These are phyloP conservation scores for Pseudomyrmex gracilis DNA, from an alignment of 1,140 invertebrate genomes.

Conservation along the genomic window DNA sequence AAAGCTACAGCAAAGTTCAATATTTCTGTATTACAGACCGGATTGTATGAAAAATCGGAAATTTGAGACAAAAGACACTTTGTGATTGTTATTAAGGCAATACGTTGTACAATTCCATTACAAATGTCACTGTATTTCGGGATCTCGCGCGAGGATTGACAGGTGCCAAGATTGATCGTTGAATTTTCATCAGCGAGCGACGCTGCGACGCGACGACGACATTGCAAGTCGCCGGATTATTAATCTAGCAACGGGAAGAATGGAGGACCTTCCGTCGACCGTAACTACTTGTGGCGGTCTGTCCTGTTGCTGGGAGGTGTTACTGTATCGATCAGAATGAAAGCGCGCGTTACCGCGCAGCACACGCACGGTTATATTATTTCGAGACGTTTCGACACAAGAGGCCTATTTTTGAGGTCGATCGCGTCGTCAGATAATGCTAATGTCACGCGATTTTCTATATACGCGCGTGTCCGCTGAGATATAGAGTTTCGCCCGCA, in stretches of 20 bases:
- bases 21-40: no score
- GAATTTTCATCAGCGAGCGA: not conserved
- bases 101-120: no score
- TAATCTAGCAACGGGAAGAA: constrained; percentile 55
- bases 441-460: constrained; percentile 38
- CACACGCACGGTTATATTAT: constrained; percentile 56
- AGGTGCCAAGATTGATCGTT: not conserved
- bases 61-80: no score
- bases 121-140: no score
- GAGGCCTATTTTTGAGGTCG: constrained; percentile 51
- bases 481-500: not conserved
- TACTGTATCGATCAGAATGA: constrained; percentile 79
- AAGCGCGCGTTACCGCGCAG: constrained; percentile 70
- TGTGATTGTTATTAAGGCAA: no score
- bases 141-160: no score
- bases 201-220: constrained; percentile 38
- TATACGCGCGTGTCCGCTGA: constrained; percentile 12
- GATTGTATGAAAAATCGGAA: no score
- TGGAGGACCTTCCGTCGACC: constrained; percentile 54
- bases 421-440: constrained; percentile 26
- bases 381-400: constrained; percentile 63
- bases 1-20: no score
- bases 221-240: constrained; percentile 17
- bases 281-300: constrained; percentile 73
- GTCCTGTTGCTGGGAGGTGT: constrained; percentile 82